phyloP scores from a whole-genome alignment of 2,113 vertebrate species.

The Catharus minimus region DNA sequence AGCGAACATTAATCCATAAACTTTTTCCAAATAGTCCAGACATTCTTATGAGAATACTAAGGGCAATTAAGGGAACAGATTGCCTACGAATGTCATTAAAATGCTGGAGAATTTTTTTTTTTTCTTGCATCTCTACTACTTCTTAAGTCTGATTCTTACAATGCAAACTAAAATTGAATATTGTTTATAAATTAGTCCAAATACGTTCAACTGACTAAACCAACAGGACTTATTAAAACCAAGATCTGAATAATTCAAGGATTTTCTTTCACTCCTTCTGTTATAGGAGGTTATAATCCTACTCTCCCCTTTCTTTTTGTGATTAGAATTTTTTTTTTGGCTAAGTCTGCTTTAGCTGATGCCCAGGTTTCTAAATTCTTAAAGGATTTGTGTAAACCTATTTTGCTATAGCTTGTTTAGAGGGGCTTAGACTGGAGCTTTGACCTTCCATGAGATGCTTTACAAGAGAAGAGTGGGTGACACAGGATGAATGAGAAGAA shows the following conservation, averaged over 20 bases:
- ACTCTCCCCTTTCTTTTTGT: not conserved
- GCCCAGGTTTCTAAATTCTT: constrained; percentile 41
- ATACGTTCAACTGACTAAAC: not conserved
- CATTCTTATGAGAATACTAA: not conserved
- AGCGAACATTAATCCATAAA: not conserved
- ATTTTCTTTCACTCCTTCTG: not conserved
- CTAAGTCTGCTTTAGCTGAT: constrained; percentile 36
- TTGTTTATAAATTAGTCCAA: not conserved
- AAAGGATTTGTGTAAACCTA: constrained; percentile 55
- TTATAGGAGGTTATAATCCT: not conserved
- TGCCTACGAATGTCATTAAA: not conserved
- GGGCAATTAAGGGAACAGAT: not conserved
- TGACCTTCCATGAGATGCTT: constrained; percentile 13
- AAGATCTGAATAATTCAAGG: not conserved
- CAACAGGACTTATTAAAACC: not conserved
- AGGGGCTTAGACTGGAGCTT: constrained; percentile 40
- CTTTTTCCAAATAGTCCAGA: not conserved
- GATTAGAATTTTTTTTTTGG: constrained; percentile 22
- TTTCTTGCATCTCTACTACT: not conserved
- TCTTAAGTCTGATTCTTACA: not conserved
- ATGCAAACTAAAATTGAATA: not conserved
- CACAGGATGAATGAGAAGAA: not conserved
- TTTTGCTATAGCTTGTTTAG: constrained; percentile 41
- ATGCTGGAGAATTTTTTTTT: not conserved
- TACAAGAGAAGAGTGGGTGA: not conserved